Base-by-base conservation (phyloP, 37 sponge, comb jelly and placozoan species). In the Cladorhizidae sp. region DNA sequence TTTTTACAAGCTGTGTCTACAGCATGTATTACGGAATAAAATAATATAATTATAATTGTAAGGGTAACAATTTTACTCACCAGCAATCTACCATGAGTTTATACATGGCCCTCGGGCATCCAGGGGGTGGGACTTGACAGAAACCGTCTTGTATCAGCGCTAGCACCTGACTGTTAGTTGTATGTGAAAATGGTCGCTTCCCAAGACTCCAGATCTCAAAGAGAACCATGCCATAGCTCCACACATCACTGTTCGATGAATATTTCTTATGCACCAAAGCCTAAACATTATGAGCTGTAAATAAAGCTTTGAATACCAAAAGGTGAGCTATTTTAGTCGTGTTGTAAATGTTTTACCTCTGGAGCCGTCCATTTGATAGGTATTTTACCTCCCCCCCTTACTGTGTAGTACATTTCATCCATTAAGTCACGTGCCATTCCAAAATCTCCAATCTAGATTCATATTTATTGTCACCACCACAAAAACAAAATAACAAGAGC, bases 381-480 rank as follows among this genome's bases (percentile, higher is more conserved):
- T 3, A 89, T 83, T 39, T 68, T 78, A 0, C 89, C 89, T 71
- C 71, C 71, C 32, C 84, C 80, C 18, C 40, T 61, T 40, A 84
- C 72, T 49, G 67, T 67, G 41, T 89, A 89, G 41, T 59, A 52
- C 15, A 26, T 29, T 49, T 73, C 78, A 17, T 64, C 75, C 51
- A 39, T 67, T 55, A 92, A 45, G 35, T 84, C 88, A 50, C 88
- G 57, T 33, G 92, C 82, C 73, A 92, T 74, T 15, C 92, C 92
- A 87, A 92, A 92, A 31, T 92, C 92, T 35, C 88, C 92, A 84
- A 92, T 84, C 92, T 92, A 22, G 20, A 41, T 1, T 56, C n/a
- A n/a, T n/a, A n/a, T n/a, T n/a, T 37, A 68, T 8, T 32, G 39
- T 3, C 69, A 68, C n/a, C 9, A 45, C 9, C 9, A 45, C 9